These are phyloP conservation scores for Cyprinus carpio DNA, from an alignment of 2,113 vertebrate genomes.

Conservation along the genomic window DNA sequence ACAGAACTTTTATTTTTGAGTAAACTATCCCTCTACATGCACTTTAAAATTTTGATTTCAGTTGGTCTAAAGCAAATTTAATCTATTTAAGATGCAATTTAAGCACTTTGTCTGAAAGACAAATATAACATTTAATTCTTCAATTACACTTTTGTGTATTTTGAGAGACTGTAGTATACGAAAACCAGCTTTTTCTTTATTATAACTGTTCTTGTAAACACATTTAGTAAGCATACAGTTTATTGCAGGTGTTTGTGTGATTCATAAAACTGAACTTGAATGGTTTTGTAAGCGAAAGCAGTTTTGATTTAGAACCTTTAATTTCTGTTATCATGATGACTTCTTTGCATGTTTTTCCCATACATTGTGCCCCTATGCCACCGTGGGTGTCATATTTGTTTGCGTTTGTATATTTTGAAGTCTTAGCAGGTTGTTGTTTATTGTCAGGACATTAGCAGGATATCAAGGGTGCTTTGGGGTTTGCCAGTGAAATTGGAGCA, in stretches of 20 bases:
- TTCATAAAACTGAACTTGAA: neutral
- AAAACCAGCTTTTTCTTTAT: neutral
- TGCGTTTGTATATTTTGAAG: neutral
- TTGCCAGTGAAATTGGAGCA: slow-evolving; percentile 20
- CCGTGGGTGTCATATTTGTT: neutral
- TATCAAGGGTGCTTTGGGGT: slow-evolving; percentile 11
- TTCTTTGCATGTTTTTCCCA: neutral
- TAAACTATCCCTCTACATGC: no score
- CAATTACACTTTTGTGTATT: no score
- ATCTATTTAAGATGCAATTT: no score
- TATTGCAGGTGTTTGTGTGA: neutral
- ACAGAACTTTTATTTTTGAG: no score
- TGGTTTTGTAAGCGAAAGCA: neutral
- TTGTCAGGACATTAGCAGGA: slow-evolving; percentile 18
- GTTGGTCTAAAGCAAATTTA: no score
- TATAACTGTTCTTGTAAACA: neutral
- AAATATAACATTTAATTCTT: no score
- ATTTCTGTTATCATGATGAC: neutral
- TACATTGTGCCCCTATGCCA: neutral
- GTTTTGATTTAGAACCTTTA: neutral
- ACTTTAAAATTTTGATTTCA: no score
- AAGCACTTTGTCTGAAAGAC: no score
- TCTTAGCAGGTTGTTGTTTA: slow-evolving; percentile 16
- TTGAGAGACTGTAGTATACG: neutral
- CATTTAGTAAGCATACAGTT: neutral